Base-by-base conservation (phyloP, 2,888 invertebrate genomes). In the Pollenia amentaria region DNA sequence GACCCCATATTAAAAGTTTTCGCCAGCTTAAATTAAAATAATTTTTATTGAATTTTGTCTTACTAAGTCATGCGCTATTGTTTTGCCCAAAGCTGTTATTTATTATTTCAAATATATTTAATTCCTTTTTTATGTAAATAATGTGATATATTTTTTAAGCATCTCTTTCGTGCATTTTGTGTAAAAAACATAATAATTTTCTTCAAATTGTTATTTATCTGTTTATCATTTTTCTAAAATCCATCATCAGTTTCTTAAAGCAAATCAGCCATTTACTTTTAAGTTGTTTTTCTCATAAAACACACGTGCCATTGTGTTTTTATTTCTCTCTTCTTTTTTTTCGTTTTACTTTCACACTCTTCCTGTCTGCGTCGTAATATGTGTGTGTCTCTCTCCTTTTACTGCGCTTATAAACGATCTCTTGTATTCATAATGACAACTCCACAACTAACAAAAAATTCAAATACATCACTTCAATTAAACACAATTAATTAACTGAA, bases 271-370 rank as follows among this genome's bases (percentile, higher is more conserved):
- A 64, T 70, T 53, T 69, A n/a, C 16, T 11, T 60, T 77, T 29
- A 29, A n/a, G 16, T 40, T 64, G 0, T 44, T 75, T 38, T n/a
- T 51, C 1, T 77, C 62, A 73, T 60, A 57, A 76, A 76, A 83
- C 83, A 83, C 80, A 72, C 80, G 73, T 57, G 67, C 53, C 76
- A 87, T 87, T 62, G 79, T 84, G 83, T 83, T 83, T 79, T 87
- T 79, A 72, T 84, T 77, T 83, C 21, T 83, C 18, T 79, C 67
- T 72, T 70, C 76, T 42, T 55, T 72, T 77, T 67, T 42, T 82
- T 83, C 48, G 18, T 60, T 67, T 79, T 51, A 57, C 69, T 82
- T 62, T 76, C 38, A 53, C 73, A 51, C 51, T 38, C 51, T 42
- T 14, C 42, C 12, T 64, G 42, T 29, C 29, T 42, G 44, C 42